Conservation (phyloP, 2,888 invertebrate species). For the Caenorhabditis sp. region DNA sequence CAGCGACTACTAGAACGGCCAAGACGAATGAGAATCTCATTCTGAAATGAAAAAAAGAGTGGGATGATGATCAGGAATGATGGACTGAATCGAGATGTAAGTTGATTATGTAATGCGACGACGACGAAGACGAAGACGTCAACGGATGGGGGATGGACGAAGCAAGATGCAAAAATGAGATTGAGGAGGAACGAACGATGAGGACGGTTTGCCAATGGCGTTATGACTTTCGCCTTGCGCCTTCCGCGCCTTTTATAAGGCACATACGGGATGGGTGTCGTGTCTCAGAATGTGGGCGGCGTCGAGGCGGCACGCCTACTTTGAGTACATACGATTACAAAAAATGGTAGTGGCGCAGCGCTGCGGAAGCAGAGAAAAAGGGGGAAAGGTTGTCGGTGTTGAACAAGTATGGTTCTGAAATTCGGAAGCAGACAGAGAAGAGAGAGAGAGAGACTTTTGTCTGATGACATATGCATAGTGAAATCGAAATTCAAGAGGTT, state of each 20-base stretch:
- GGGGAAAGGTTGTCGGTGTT: constrained; percentile 28
- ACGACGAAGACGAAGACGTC: too few species aligned
- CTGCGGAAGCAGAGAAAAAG: too few species aligned
- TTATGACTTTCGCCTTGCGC: constrained; percentile 56
- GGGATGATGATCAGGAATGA: constrained; percentile 1
- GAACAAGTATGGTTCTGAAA: constrained; percentile 35
- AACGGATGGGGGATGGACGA: too few species aligned
- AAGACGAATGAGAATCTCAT: constrained; percentile 62
- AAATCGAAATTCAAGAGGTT: constrained; percentile 59
- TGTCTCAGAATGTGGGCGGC: constrained; percentile 51
- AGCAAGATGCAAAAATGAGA: constrained; percentile 42
- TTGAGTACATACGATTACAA: constrained; percentile 63
- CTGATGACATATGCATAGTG: constrained; percentile 51
- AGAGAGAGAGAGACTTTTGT: constrained; percentile 7
- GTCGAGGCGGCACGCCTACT: constrained; percentile 58
- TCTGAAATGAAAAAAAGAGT: constrained; percentile 45
- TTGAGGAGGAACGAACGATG: constrained; percentile 38
- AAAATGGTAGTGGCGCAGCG: constrained; percentile 47
- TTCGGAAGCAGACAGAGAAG: constrained; percentile 7
- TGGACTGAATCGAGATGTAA: constrained; percentile 29
- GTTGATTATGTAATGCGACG: constrained; percentile 47
- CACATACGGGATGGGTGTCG: constrained; percentile 46
- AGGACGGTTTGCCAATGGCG: constrained; percentile 36
- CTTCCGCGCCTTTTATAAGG: constrained; percentile 60
- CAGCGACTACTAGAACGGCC: constrained; percentile 47